Percentiles rank a stretch among this genome's conserved stretches.
phyloP scores from a whole-genome alignment of 2,113 vertebrate genomes.

The Diadophis punctatus region DNA sequence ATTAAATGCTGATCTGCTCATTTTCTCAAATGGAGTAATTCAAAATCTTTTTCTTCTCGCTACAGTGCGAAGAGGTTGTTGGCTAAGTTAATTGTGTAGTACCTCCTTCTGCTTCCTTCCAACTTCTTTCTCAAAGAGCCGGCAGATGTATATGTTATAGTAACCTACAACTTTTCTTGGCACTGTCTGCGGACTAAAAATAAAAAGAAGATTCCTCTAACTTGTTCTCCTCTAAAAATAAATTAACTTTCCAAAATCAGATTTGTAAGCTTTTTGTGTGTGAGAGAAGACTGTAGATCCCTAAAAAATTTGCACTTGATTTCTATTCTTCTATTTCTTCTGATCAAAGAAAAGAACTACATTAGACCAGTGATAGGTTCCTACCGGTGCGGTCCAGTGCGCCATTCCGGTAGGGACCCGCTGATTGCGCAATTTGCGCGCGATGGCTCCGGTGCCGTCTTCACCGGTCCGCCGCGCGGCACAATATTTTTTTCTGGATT shows the following conservation, averaged over 20 bases:
- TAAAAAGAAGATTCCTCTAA: slow-evolving; percentile 31
- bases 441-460: too few relatives aligned
- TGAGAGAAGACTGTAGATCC: not conserved
- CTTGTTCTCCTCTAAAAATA: not conserved
- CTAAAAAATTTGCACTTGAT: not conserved
- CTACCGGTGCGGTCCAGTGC: too few relatives aligned
- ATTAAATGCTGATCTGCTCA: slow-evolving; percentile 27
- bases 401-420: too few relatives aligned
- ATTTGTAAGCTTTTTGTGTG: not conserved
- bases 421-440: too few relatives aligned
- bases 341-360: not conserved
- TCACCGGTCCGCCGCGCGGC: too few relatives aligned
- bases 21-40: slow-evolving; percentile 2
- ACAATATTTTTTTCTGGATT: too few relatives aligned
- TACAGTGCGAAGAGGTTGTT: slow-evolving; percentile 9
- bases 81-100: slow-evolving; percentile 26
- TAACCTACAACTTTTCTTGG: slow-evolving; percentile 57
- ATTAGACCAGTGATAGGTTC: too few relatives aligned
- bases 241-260: not conserved
- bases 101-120: slow-evolving; percentile 14
- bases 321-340: not conserved
- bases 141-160: slow-evolving; percentile 47
- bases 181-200: slow-evolving; percentile 39
- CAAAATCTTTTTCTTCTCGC: not conserved
- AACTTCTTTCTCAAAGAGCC: slow-evolving; percentile 21